phyloP scores from a whole-genome alignment of 1,140 invertebrate genomes.

The Gonioctena quinquepunctata region DNA sequence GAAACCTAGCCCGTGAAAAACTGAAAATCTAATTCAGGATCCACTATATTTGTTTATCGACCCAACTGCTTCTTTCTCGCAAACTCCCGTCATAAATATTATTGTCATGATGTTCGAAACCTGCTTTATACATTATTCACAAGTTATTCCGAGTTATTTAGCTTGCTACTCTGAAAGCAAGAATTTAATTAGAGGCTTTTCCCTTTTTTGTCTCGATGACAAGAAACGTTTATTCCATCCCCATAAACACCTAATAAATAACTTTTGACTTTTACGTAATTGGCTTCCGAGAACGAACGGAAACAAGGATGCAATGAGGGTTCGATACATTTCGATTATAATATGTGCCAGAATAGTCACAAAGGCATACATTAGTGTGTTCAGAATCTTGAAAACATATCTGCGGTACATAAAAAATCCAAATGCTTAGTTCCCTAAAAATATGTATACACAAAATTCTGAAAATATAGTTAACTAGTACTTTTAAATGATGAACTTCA shows the following conservation, averaged over 20 bases:
- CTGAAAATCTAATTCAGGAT: background rate
- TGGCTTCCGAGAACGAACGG: background rate
- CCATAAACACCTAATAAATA: background rate
- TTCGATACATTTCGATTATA: too few relatives aligned
- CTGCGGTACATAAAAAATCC: too few relatives aligned
- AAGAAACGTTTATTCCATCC: background rate
- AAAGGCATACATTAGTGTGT: too few relatives aligned
- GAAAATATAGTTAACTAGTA: too few relatives aligned
- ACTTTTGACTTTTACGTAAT: background rate
- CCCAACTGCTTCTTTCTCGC: background rate
- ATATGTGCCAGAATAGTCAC: too few relatives aligned
- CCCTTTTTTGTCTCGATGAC: background rate
- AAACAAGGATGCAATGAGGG: background rate
- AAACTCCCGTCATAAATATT: constrained; percentile 22
- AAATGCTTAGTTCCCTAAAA: too few relatives aligned
- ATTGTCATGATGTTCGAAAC: constrained; percentile 18
- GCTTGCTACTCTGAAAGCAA: constrained; percentile 9
- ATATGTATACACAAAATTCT: too few relatives aligned
- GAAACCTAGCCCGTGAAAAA: background rate
- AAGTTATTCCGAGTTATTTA: constrained; percentile 26
- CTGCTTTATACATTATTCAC: constrained; percentile 26
- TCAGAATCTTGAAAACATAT: too few relatives aligned
- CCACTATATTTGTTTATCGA: constrained; percentile 20
- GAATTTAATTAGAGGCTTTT: constrained; percentile 26
- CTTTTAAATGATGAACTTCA: too few relatives aligned